A percentile compares a stretch with the other conserved stretches of the same genome.
Evolutionary conservation across 2,888 invertebrate species (phyloP).

Genomic region (Tholera decimalis): DNA sequence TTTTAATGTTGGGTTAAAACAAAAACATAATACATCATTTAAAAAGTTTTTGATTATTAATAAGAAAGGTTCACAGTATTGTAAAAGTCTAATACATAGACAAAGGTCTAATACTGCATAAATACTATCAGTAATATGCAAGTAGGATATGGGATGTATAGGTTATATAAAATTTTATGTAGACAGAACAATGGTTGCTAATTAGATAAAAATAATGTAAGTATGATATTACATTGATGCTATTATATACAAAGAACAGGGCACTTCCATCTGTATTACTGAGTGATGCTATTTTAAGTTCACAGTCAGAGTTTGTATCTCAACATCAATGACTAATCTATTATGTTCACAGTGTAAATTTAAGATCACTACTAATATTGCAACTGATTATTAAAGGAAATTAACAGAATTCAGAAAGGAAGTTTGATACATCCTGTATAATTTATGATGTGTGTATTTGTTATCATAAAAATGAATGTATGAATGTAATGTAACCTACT

Average conservation of each 20-base stretch:
- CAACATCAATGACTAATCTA: conserved; percentile 44
- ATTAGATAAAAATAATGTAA: not conserved
- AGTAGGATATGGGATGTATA: too few relatives aligned
- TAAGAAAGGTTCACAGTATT: too few relatives aligned
- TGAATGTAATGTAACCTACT: too few relatives aligned
- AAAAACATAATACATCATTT: too few relatives aligned
- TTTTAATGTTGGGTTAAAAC: too few relatives aligned
- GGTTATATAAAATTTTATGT: too few relatives aligned
- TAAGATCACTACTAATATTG: conserved; percentile 23
- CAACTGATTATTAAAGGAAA: not conserved
- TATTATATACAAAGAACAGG: not conserved
- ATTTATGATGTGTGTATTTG: not conserved
- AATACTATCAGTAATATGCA: too few relatives aligned
- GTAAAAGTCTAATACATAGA: too few relatives aligned
- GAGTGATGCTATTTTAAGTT: conserved; percentile 43
- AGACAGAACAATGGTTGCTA: not conserved
- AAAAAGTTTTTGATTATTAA: too few relatives aligned
- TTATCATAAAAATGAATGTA: conserved; percentile 32
- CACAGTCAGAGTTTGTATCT: conserved; percentile 28
- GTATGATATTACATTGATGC: not conserved
- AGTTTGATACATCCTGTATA: conserved; percentile 33
- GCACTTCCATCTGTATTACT: not conserved
- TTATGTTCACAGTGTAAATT: conserved; percentile 27
- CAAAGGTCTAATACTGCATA: too few relatives aligned
- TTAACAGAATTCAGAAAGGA: conserved; percentile 28